These are phyloP conservation scores for Coracias cyanogaster DNA, from an alignment of 2,797 vertebrate genomes.

Conservation along the genomic window DNA sequence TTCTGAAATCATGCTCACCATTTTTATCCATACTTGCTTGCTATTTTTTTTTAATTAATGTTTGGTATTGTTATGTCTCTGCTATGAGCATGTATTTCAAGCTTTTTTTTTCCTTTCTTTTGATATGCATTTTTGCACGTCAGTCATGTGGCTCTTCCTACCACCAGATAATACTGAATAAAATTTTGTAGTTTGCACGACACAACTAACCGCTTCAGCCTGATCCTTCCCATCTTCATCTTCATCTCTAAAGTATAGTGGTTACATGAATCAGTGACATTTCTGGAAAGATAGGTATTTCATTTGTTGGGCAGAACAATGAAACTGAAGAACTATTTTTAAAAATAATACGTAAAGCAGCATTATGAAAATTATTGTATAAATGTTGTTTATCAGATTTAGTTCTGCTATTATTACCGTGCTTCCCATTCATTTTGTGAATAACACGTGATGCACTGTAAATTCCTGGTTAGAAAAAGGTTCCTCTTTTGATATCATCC, in stretches of 20 bases:
- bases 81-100: conserved; percentile 41
- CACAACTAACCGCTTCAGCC: background rate
- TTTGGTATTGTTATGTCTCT: conserved; percentile 32
- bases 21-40: background rate
- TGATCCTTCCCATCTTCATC: conserved; percentile 46
- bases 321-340: background rate
- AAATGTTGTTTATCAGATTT: background rate
- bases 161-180: background rate
- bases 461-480: conserved; percentile 19
- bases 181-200: conserved; percentile 4
- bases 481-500: conserved; percentile 39
- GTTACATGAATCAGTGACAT: conserved; percentile 51
- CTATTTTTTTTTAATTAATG: background rate
- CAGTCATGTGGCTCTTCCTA: conserved; percentile 7
- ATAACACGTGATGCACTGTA: conserved; percentile 22
- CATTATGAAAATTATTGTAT: background rate
- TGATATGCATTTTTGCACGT: conserved; percentile 23
- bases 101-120: background rate
- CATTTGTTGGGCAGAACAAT: conserved; percentile 36
- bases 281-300: conserved; percentile 52
- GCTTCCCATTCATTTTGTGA: conserved; percentile 24
- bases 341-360: background rate
- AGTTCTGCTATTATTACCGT: conserved; percentile 50
- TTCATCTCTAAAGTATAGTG: conserved; percentile 55
- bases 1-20: background rate